These are phyloP conservation scores for Drosophila dunni DNA, from an alignment of 1,140 invertebrate species.

Conservation along the genomic window DNA sequence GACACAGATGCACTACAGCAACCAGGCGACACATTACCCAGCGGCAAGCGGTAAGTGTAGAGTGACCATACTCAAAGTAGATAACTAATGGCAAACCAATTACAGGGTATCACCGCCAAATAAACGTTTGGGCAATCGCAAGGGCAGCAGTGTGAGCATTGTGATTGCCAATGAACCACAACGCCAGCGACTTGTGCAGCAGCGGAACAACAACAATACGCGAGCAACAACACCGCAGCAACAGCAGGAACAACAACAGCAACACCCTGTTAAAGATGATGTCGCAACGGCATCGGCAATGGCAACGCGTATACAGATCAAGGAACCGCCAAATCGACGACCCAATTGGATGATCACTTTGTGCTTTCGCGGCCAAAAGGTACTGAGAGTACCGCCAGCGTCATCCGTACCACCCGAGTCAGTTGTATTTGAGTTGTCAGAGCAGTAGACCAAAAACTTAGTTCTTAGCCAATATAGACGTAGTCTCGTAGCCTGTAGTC, in stretches of 20 bases:
- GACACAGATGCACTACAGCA: constrained; percentile 75
- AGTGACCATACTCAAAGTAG: no score
- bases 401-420: constrained; percentile 84
- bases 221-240: constrained; percentile 2
- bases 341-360: constrained; percentile 75
- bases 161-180: constrained; percentile 66
- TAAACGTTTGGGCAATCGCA: constrained; percentile 55
- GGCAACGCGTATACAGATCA: constrained; percentile 50
- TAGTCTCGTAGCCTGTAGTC: constrained; percentile 47
- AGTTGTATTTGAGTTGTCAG: constrained; percentile 85
- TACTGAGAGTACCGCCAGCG: constrained; percentile 83
- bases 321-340: constrained; percentile 32
- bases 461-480: constrained; percentile 47
- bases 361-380: constrained; percentile 84
- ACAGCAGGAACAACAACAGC: constrained; percentile 9
- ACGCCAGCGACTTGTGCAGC: constrained; percentile 43
- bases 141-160: constrained; percentile 63
- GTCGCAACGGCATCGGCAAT: constrained; percentile 14
- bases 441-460: constrained; percentile 74
- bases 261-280: background rate
- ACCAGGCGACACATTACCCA: constrained; percentile 37
- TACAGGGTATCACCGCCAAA: constrained; percentile 57
- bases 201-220: constrained; percentile 51
- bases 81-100: no score
- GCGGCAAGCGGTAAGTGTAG: constrained; percentile 58